Base-by-base conservation (phyloP, 2,113 vertebrate genomes). In the Myxocyprinus asiaticus region DNA sequence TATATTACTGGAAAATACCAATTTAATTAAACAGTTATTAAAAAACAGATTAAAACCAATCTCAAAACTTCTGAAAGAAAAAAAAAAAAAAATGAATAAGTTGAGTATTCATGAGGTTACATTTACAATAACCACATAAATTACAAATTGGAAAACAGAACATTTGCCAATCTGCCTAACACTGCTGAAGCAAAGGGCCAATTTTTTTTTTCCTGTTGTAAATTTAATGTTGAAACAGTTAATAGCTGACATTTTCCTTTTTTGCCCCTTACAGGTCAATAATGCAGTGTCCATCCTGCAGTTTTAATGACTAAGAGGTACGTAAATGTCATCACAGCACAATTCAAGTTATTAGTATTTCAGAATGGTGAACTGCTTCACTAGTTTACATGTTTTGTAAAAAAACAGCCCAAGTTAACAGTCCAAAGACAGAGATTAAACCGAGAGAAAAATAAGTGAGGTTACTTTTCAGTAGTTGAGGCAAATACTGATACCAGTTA, bases 131-230 rank as follows among this genome's bases (percentile, higher is more conserved):
- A 72, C 58, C 72, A 75, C 72, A 63, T 75, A 63, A 63, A 75
- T 63, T 51, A 63, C 58, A 63, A 75, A 75, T 63, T 1, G n/a
- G 15, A 75, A 15, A 58, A 76, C 3, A 10, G 8, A 65, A 65
- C 12, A 33, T 48, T 55, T 53, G 85, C 83, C 61, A 76, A 51
- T 76, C 83, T 33, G 22, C 22, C 22, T 90, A 90, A 92, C 86
- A 91, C 87, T 87, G 88, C 84, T 89, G 89, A 92, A 91, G 80
- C 62, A 86, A 90, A 88, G 84, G 62, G 86, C 75, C 76, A 86
- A 83, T 85, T n/a, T n/a, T n/a, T n/a, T n/a, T n/a, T n/a, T n/a
- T 89, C 88, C 86, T 6, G 58, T 43, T 79, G 43, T 58, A n/a
- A 17, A 66, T 51, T 48, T 43, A 45, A 12, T 76, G 65, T 51